Evolutionary conservation across 2,888 invertebrate genomes (phyloP).

Genomic region (Plutella xylostella): DNA sequence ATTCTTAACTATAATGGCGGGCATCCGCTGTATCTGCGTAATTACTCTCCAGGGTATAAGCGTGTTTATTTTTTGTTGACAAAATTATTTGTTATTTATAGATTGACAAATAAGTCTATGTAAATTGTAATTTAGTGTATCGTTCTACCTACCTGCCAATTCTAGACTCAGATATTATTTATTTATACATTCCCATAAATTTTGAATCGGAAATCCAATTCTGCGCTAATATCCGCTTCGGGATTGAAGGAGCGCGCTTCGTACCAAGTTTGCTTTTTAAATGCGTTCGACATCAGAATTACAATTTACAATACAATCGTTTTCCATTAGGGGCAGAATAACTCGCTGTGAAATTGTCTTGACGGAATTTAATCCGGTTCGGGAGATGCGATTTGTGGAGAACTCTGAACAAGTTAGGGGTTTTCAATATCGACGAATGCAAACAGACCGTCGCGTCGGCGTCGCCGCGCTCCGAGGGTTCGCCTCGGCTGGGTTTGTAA

Average conservation of each 20-base stretch:
- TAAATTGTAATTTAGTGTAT: too few species aligned
- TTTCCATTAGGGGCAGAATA: conserved; percentile 12
- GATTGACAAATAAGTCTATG: too few species aligned
- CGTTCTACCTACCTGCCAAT: not conserved
- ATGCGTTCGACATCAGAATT: conserved; percentile 24
- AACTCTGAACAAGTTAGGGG: conserved; percentile 4
- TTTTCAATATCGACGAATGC: not conserved
- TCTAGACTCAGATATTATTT: not conserved
- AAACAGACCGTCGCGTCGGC: not conserved
- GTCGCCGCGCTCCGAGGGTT: not conserved
- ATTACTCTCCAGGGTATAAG: not conserved
- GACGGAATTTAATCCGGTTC: conserved; percentile 7
- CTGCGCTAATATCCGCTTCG: conserved; percentile 27
- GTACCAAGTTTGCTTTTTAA: conserved; percentile 9
- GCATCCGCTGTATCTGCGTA: conserved; percentile 11
- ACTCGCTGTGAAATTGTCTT: conserved; percentile 7
- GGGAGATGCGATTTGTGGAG: not conserved
- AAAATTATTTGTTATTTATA: too few species aligned
- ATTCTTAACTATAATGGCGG: conserved; percentile 21
- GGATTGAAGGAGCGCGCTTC: not conserved
- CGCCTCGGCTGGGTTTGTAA: not conserved
- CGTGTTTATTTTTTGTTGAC: too few species aligned
- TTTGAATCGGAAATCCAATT: conserved; percentile 18
- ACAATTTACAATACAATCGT: conserved; percentile 17
- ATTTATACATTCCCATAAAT: not conserved